phyloP scores from a whole-genome alignment of 2,113 vertebrate species.

The Poeciliopsis retropinna region DNA sequence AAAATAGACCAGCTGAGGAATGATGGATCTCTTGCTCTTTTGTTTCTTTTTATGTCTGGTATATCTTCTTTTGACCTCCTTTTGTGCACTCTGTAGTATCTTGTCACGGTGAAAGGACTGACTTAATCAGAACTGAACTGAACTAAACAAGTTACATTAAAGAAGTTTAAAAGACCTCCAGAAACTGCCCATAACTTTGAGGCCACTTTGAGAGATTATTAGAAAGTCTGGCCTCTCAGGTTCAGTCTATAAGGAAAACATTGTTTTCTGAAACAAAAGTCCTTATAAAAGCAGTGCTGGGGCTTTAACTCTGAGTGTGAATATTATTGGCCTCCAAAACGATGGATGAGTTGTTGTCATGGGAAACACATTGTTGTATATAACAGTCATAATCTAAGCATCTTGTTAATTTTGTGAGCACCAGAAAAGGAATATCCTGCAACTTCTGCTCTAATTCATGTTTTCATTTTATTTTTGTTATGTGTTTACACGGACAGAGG shows the following conservation, averaged over 20 bases:
- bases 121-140: not conserved
- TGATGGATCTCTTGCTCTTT: not conserved
- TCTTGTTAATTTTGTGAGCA: slow-evolving; percentile 18
- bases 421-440: not conserved
- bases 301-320: too few species aligned
- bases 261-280: not conserved
- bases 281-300: not conserved
- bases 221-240: not conserved
- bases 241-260: not conserved
- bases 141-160: not conserved
- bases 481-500: not conserved
- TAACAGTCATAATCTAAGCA: not conserved
- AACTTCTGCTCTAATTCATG: slow-evolving; percentile 15
- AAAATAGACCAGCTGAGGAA: not conserved
- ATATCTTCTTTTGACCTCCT: too few species aligned
- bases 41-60: not conserved
- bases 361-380: not conserved
- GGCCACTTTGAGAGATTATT: not conserved
- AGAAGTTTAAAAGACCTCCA: not conserved
- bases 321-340: not conserved
- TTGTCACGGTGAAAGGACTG: not conserved
- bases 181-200: too few species aligned
- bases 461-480: not conserved
- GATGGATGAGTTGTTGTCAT: not conserved
- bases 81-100: too few species aligned